phyloP scores from a whole-genome alignment of 2,113 vertebrate species.

The Orientallactaga bullata region DNA sequence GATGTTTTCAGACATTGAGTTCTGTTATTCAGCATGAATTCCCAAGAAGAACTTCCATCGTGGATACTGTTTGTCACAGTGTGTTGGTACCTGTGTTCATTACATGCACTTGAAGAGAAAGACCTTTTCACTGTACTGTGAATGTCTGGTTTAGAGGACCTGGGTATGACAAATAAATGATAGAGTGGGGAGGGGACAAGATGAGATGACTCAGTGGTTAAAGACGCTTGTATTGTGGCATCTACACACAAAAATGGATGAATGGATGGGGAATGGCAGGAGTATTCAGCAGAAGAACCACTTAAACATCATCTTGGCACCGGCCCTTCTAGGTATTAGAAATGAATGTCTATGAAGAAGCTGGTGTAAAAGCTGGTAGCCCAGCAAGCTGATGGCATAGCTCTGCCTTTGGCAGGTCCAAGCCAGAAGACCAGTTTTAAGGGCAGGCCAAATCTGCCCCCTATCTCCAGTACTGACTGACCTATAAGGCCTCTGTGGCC shows the following conservation, averaged over 20 bases:
- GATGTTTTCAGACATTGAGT: background rate
- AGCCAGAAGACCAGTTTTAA: slow-evolving; percentile 83
- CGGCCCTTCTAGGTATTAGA: slow-evolving; percentile 74
- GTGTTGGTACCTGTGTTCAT: background rate
- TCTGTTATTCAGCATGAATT: background rate
- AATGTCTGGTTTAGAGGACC: background rate
- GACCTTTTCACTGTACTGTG: background rate
- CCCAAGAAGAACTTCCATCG: background rate
- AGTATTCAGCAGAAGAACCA: background rate
- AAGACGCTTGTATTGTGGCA: too few species aligned
- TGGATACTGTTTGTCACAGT: background rate
- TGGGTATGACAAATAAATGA: background rate
- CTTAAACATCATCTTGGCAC: too few species aligned
- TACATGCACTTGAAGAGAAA: background rate
- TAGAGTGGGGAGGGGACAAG: too few species aligned
- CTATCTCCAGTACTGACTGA: slow-evolving; percentile 49
- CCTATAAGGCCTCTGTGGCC: slow-evolving; percentile 91
- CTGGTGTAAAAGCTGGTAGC: slow-evolving; percentile 91
- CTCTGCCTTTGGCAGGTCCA: slow-evolving; percentile 86
- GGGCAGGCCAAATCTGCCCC: background rate
- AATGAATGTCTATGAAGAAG: slow-evolving; percentile 90
- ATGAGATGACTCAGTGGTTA: too few species aligned
- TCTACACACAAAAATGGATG: background rate
- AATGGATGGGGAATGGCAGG: background rate
- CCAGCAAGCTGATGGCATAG: slow-evolving; percentile 88